Percentiles rank a stretch among this genome's conserved stretches.
phyloP scores from a whole-genome alignment of 1,140 invertebrate genomes.

The Babylonia areolata region DNA sequence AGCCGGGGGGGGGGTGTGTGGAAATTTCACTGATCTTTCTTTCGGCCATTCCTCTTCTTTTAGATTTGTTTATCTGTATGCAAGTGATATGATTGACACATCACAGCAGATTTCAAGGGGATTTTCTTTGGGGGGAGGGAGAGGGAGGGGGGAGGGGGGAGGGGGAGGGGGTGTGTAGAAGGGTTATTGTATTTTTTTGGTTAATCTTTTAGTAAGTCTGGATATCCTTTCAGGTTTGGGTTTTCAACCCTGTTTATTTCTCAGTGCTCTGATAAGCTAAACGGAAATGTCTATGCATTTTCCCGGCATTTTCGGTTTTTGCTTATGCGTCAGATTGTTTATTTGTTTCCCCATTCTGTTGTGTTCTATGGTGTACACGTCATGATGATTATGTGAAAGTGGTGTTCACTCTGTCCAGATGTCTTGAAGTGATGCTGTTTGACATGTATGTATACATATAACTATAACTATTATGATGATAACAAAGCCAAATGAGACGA shows the following conservation, averaged over 20 bases:
- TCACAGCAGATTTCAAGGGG: too few relatives aligned
- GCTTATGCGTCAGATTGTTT: not conserved
- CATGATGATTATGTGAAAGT: not conserved
- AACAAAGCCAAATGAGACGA: too few relatives aligned
- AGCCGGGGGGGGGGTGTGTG: too few relatives aligned
- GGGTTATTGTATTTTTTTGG: too few relatives aligned
- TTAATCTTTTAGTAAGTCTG: too few relatives aligned
- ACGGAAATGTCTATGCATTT: not conserved
- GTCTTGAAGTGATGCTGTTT: conserved; percentile 2
- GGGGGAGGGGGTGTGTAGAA: too few relatives aligned
- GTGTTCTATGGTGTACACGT: not conserved
- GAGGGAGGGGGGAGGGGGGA: too few relatives aligned
- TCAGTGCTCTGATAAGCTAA: not conserved
- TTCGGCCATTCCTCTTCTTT: not conserved
- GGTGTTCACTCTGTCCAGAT: not conserved
- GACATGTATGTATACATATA: not conserved
- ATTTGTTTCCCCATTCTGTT: not conserved
- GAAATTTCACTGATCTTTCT: too few relatives aligned
- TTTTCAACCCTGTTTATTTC: not conserved
- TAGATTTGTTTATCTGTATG: not conserved
- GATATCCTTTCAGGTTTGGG: not conserved
- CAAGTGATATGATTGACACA: not conserved
- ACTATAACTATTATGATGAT: not conserved
- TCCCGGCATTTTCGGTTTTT: not conserved
- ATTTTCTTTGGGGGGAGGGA: too few relatives aligned